A percentile compares a stretch with the other conserved stretches of the same genome.
Conservation (phyloP, 2,797 vertebrate genomes). For the Denticeps clupeoides region DNA sequence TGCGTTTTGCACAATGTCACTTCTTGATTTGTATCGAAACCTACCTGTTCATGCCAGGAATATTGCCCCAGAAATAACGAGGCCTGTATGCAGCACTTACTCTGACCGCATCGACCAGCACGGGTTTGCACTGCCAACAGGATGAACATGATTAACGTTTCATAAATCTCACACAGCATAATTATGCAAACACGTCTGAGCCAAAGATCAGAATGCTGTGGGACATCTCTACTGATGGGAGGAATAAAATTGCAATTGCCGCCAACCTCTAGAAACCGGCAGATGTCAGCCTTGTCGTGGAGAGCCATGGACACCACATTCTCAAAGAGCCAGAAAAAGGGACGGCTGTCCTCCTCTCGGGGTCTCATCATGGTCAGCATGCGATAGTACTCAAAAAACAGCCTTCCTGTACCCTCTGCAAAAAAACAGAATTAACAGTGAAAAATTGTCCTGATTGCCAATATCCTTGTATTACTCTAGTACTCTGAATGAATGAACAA, state of each 20-base stretch:
- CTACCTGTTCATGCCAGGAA: constrained; percentile 92
- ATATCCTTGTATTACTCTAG: too few species aligned
- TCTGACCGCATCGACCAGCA: constrained; percentile 82
- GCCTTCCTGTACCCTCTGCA: constrained; percentile 81
- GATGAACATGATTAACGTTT: background rate
- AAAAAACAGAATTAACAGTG: constrained; percentile 9
- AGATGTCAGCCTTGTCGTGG: constrained; percentile 82
- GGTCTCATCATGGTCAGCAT: constrained; percentile 78
- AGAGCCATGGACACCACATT: constrained; percentile 87
- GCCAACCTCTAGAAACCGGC: constrained; percentile 83
- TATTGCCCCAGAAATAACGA: constrained; percentile 91
- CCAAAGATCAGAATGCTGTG: too few species aligned
- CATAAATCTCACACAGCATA: too few species aligned
- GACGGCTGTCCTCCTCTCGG: constrained; percentile 71
- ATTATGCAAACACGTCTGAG: too few species aligned
- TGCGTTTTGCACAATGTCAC: background rate
- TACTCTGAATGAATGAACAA: too few species aligned
- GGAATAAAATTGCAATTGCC: too few species aligned
- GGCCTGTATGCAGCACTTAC: constrained; percentile 85
- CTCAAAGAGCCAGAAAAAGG: constrained; percentile 96
- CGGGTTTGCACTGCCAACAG: constrained; percentile 75
- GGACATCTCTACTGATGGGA: too few species aligned
- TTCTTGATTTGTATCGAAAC: background rate
- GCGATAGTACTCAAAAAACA: constrained; percentile 93
- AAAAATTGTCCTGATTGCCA: too few species aligned